These are phyloP conservation scores for Lepidocyrtoides sp. DNA, from an alignment of 2,888 invertebrate genomes.

Conservation along the genomic window DNA sequence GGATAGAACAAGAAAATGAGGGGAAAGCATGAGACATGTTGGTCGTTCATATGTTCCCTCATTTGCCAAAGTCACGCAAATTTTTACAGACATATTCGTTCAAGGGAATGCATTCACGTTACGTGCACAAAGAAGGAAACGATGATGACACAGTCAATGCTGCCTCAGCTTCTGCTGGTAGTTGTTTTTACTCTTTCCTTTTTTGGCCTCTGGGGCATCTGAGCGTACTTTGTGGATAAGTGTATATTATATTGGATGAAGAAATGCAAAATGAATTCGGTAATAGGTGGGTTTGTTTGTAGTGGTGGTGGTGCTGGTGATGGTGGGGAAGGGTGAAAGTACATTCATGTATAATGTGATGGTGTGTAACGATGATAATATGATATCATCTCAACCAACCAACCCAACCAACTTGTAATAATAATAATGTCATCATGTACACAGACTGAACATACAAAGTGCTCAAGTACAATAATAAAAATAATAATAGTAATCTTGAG, in stretches of 20 bases:
- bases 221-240: not conserved
- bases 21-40: conserved; percentile 44
- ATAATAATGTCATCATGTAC: conserved; percentile 53
- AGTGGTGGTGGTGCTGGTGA: not conserved
- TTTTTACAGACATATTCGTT: not conserved
- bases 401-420: conserved; percentile 10
- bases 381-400: conserved; percentile 20
- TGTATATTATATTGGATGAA: not conserved
- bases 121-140: too few relatives aligned
- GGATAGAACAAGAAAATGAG: conserved; percentile 15
- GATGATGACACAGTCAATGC: too few relatives aligned
- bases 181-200: not conserved
- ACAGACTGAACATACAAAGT: conserved; percentile 15
- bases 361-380: not conserved
- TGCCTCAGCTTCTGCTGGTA: not conserved
- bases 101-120: not conserved
- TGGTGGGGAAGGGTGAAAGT: conserved; percentile 20
- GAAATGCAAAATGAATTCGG: conserved; percentile 4
- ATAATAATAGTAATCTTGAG: conserved; percentile 53
- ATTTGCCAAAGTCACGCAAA: conserved; percentile 77
- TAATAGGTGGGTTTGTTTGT: conserved; percentile 4
- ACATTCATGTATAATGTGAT: conserved; percentile 3
- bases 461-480: conserved; percentile 32
- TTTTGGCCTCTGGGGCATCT: conserved; percentile 28
- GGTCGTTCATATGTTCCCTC: conserved; percentile 18